Evolutionary conservation across 2,888 invertebrate species (phyloP), one percentile per base, ranked within the genome.

Genomic region (Rotaria sp.): DNA sequence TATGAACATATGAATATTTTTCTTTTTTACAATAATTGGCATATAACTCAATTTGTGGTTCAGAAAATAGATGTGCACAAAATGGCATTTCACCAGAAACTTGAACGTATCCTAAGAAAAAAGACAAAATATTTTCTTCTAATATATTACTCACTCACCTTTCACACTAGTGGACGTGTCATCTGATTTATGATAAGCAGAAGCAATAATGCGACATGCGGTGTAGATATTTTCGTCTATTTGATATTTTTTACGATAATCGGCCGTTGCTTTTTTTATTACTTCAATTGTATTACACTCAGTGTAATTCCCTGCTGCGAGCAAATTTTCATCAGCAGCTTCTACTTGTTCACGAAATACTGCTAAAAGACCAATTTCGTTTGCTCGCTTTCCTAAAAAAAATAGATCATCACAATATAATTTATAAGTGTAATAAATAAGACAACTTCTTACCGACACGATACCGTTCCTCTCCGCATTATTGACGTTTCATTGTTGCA

Each of bases 1-100:
- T 41, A 75, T 75, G 75, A 38, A 75, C 30, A n/a, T 15, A 75
- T 4, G 75, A 75, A 75, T 75, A 75, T 75, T 75, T 75, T 24
- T 75, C 41, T 35, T 38, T 75, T 10, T 21, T 30, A 41, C 41
- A 41, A 45, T 75, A 75, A 2, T 18, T 75, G 0, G 18, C 5
- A 26, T 75, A 75, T 75, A 15, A 24, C 18, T 4, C 11, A 13
- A 75, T 41, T n/a, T 75, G 45, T 38, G 41, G 21, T 38, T 75
- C 75, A 41, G 75, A 30, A 26, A 75, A 75, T 2, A 75, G 11
- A 75, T 75, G 38, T 38, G 21, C 30, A 41, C 75, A 45, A 35
- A 67, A 67, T 67, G 67, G 67, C 10, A 67, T 35, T 67, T 67
- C 67, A 35, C 67, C 67, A 3, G 35, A 30, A 7, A 30, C 30